Conservation (phyloP, 2,797 vertebrate species). For the Sphaeramia orbicularis region DNA sequence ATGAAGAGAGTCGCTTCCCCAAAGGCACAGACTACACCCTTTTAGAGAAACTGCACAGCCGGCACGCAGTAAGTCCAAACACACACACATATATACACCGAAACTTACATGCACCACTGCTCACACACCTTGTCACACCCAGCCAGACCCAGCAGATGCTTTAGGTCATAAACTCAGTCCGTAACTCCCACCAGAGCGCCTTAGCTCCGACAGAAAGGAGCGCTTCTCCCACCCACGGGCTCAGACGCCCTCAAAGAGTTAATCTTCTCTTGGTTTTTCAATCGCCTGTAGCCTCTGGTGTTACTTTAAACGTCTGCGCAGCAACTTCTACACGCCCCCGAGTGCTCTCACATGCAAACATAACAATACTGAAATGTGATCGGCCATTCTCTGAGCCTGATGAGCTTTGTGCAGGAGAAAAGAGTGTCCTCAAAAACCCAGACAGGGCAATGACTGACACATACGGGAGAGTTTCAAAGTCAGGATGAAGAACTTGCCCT, state of each 20-base stretch:
- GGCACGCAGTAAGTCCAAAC: constrained; percentile 88
- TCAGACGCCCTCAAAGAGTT: constrained; percentile 43
- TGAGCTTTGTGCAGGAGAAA: constrained; percentile 71
- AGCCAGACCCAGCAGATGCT: constrained; percentile 10
- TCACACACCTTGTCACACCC: constrained; percentile 3
- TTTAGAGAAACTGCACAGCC: constrained; percentile 93
- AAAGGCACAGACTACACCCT: constrained; percentile 96
- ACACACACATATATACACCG: neutral
- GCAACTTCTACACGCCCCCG: constrained; percentile 31
- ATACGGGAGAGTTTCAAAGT: constrained; percentile 26
- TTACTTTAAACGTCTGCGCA: constrained; percentile 26
- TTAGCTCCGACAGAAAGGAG: constrained; percentile 25
- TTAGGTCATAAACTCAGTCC: constrained; percentile 38
- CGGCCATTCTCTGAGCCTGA: constrained; percentile 57
- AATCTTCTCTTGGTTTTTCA: constrained; percentile 42
- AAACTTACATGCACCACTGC: constrained; percentile 8
- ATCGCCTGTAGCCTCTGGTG: constrained; percentile 32
- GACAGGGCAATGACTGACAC: constrained; percentile 27
- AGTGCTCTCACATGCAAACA: constrained; percentile 64
- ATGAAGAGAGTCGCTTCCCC: constrained; percentile 95
- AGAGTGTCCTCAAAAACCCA: constrained; percentile 60
- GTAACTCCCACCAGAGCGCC: constrained; percentile 32
- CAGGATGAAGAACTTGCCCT: constrained; percentile 53
- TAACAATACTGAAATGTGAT: constrained; percentile 80
- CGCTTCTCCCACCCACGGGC: constrained; percentile 23